These are phyloP conservation scores for Crambe crambe DNA, from an alignment of 37 sponge, comb jelly and placozoan genomes.

Conservation along the genomic window DNA sequence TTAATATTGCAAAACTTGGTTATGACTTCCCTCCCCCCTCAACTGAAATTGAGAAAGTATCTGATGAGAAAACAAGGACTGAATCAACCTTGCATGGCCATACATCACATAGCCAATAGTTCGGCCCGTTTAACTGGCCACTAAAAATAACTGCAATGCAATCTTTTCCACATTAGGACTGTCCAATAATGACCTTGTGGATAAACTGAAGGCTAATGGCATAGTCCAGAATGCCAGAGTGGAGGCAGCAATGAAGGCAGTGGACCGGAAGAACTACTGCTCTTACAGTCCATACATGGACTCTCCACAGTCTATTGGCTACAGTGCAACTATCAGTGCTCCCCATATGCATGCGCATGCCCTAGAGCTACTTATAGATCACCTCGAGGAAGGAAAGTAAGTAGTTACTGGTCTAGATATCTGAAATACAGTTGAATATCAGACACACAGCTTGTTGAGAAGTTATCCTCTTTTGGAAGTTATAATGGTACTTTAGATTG, in stretches of 20 bases:
- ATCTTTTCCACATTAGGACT: slow-evolving; percentile 8
- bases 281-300: slow-evolving; percentile 81
- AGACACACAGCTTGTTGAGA: background rate
- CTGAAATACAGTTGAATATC: background rate
- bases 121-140: too few relatives aligned
- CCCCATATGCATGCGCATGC: slow-evolving; percentile 99
- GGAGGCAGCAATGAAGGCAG: slow-evolving; percentile 78
- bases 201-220: slow-evolving; percentile 59
- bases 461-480: background rate
- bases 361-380: slow-evolving; percentile 81
- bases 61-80: too few relatives aligned
- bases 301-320: slow-evolving; percentile 94
- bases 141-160: too few relatives aligned
- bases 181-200: slow-evolving; percentile 43
- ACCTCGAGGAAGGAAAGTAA: slow-evolving; percentile 71
- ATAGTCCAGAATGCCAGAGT: slow-evolving; percentile 73
- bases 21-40: too few relatives aligned
- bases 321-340: slow-evolving; percentile 96
- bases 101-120: too few relatives aligned
- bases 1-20: too few relatives aligned
- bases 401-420: slow-evolving; percentile 7
- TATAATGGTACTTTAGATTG: background rate
- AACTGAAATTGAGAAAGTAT: too few relatives aligned
- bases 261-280: slow-evolving; percentile 82
- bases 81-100: too few relatives aligned